Conservation (phyloP, 2,113 vertebrate species). For the Hyla sarda region DNA sequence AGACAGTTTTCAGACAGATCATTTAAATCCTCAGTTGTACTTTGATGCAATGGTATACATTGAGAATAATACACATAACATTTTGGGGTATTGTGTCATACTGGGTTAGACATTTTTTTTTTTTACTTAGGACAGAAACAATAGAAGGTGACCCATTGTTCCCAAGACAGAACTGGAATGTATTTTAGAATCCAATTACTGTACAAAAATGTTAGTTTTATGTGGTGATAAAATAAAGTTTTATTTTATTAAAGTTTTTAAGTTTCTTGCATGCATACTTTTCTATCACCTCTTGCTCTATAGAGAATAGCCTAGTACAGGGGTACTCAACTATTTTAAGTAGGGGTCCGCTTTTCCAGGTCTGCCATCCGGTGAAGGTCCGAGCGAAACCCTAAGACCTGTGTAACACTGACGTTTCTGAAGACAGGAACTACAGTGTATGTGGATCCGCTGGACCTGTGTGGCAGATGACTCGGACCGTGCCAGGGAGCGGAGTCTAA, state of each 20-base stretch:
- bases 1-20: background rate
- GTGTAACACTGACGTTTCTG: no score
- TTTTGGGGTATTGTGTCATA: background rate
- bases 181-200: background rate
- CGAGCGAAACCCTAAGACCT: no score
- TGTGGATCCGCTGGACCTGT: no score
- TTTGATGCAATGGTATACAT: background rate
- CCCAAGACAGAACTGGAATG: background rate
- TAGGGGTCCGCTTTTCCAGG: no score
- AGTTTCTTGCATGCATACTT: background rate
- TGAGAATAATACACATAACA: background rate
- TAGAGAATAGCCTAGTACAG: no score
- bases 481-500: no score
- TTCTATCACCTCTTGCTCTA: background rate
- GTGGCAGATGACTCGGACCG: no score
- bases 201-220: background rate
- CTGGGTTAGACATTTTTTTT: background rate
- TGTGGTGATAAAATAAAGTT: no score
- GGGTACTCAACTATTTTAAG: no score
- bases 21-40: background rate
- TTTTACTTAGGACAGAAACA: background rate
- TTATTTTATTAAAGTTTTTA: background rate
- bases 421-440: no score
- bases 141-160: background rate
- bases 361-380: no score